phyloP scores from a whole-genome alignment of 2,888 invertebrate genomes.

The Ophonus ardosiacus region DNA sequence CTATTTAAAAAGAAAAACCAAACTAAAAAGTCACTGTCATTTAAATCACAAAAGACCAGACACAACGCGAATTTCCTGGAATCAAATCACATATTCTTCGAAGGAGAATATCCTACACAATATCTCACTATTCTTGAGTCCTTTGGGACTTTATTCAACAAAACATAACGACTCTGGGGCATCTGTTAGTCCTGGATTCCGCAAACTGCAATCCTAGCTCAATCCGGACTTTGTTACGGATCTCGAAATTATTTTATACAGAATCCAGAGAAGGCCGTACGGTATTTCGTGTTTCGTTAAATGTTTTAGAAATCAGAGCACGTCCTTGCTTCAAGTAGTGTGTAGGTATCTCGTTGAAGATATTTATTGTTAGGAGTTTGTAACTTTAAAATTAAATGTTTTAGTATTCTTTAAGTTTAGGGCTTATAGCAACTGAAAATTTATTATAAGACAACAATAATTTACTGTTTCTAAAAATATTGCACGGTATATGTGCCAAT shows the following conservation, averaged over 20 bases:
- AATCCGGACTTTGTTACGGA: neutral
- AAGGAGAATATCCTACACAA: no score
- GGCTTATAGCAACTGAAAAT: no score
- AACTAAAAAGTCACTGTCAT: no score
- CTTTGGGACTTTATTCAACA: neutral
- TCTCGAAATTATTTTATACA: slow-evolving; percentile 7
- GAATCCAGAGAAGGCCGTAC: slow-evolving; percentile 1
- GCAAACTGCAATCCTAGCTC: neutral
- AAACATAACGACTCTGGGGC: slow-evolving; percentile 28
- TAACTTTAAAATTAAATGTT: slow-evolving; percentile 14
- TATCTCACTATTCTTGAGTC: no score
- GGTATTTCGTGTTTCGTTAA: slow-evolving; percentile 31
- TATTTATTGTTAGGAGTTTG: slow-evolving; percentile 39
- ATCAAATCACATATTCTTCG: no score
- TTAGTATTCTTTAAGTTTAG: neutral
- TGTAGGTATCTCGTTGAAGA: slow-evolving; percentile 48
- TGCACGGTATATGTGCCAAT: no score
- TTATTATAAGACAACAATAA: no score
- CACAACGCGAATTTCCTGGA: no score
- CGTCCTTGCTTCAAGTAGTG: slow-evolving; percentile 15
- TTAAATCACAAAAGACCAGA: no score
- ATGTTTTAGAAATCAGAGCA: slow-evolving; percentile 51
- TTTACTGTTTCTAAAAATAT: no score
- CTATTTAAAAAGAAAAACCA: no score
- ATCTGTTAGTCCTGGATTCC: neutral